These are phyloP conservation scores for Drosophila picticornis DNA, from an alignment of 2,888 invertebrate genomes.

Conservation along the genomic window DNA sequence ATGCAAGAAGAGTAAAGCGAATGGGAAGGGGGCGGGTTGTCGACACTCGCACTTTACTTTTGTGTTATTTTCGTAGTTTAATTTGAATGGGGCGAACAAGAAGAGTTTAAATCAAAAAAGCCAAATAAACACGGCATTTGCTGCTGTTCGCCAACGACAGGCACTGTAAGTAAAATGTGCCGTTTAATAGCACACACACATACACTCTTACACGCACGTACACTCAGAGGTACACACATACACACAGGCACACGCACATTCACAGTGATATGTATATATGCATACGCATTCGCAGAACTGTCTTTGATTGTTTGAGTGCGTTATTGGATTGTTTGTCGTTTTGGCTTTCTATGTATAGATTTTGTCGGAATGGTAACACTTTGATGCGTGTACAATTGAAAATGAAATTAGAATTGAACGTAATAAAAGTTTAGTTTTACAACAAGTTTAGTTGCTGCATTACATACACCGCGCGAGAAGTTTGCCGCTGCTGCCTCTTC, in stretches of 20 bases:
- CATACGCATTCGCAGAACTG: constrained; percentile 50
- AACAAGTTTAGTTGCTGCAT: constrained; percentile 49
- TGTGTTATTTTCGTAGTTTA: constrained; percentile 44
- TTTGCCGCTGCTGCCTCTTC: constrained; percentile 76
- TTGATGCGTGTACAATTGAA: not conserved
- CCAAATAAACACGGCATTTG: constrained; percentile 46
- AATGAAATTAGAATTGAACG: constrained; percentile 6
- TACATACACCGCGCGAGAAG: constrained; percentile 66
- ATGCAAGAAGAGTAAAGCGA: not conserved
- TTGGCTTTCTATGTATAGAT: not conserved
- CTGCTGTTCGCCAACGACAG: constrained; percentile 9
- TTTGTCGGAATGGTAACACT: constrained; percentile 6
- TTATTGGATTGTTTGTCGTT: constrained; percentile 34
- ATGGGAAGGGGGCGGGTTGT: not conserved
- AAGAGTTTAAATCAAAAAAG: constrained; percentile 15
- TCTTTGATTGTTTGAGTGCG: constrained; percentile 35
- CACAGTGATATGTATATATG: constrained; percentile 18
- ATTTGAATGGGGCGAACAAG: not conserved
- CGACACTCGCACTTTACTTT: constrained; percentile 41
- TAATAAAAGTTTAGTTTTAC: constrained; percentile 20
- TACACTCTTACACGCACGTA: constrained; percentile 18
- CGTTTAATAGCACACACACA: constrained; percentile 54
- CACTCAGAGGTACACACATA: constrained; percentile 5
- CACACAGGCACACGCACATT: constrained; percentile 17
- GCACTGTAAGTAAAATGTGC: constrained; percentile 58